Percentiles rank a stretch among this genome's conserved stretches.
These are phyloP conservation scores for Siniperca scherzeri DNA, from an alignment of 2,797 vertebrate genomes.

Conservation along the genomic window DNA sequence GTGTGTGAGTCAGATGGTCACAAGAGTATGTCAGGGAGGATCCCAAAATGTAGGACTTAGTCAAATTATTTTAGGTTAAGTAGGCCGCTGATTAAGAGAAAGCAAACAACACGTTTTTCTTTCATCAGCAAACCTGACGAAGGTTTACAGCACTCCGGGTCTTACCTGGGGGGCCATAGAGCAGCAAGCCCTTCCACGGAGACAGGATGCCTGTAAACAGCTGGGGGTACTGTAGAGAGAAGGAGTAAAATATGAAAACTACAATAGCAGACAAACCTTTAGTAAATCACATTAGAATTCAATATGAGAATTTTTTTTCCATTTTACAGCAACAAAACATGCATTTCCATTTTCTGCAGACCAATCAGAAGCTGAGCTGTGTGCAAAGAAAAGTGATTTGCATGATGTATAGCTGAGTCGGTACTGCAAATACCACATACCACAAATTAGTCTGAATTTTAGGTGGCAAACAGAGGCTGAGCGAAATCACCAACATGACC, in stretches of 20 bases:
- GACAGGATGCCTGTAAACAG: slow-evolving; percentile 96
- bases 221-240: slow-evolving; percentile 90
- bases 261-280: background rate
- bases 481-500: slow-evolving; percentile 72
- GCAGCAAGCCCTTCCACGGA: slow-evolving; percentile 95
- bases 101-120: background rate
- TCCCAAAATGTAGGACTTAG: background rate
- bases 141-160: background rate
- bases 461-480: slow-evolving; percentile 40
- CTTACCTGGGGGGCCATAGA: slow-evolving; percentile 95
- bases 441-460: slow-evolving; percentile 60
- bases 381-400: slow-evolving; percentile 29
- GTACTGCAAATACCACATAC: slow-evolving; percentile 54
- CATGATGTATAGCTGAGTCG: slow-evolving; percentile 36
- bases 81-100: background rate
- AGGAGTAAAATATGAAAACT: slow-evolving; percentile 1
- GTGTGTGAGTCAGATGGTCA: background rate
- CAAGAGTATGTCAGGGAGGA: background rate
- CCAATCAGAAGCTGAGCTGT: slow-evolving; percentile 39
- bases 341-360: background rate
- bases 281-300: slow-evolving; percentile 8
- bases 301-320: background rate
- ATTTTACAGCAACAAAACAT: slow-evolving; percentile 9
- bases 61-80: background rate
- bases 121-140: background rate